Conservation (phyloP, 1,140 invertebrate genomes). For the Drosophila tropicalis region DNA sequence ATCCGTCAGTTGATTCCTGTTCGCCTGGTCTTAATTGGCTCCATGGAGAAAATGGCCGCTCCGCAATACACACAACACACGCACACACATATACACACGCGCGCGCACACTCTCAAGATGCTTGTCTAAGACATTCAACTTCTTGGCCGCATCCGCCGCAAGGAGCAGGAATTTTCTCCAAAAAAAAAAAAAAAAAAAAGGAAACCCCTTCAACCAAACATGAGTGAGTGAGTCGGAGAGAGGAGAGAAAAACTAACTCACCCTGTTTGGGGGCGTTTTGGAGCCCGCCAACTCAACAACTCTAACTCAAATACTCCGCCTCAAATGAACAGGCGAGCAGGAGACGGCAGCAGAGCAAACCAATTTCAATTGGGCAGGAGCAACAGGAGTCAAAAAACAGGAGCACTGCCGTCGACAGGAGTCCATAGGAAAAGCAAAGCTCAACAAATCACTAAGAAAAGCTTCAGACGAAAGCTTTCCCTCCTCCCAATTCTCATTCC, state of each 20-base stretch:
- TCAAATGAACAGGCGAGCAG: constrained; percentile 78
- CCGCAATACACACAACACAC: constrained; percentile 34
- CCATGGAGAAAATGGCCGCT: constrained; percentile 82
- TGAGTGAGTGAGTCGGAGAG: neutral
- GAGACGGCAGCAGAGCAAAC: constrained; percentile 20
- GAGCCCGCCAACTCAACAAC: constrained; percentile 73
- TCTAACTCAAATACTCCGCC: constrained; percentile 83
- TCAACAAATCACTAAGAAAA: neutral
- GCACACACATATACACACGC: constrained; percentile 25
- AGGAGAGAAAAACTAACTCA: constrained; percentile 17
- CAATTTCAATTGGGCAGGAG: constrained; percentile 12
- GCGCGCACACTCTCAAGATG: constrained; percentile 33
- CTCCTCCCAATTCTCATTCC: neutral
- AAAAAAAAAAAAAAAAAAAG: neutral
- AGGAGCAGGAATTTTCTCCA: constrained; percentile 39
- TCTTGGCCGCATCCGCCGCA: constrained; percentile 40
- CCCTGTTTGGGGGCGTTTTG: constrained; percentile 33
- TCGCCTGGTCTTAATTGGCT: constrained; percentile 79
- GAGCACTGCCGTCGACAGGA: constrained; percentile 71
- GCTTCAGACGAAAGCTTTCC: constrained; percentile 15
- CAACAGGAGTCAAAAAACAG: constrained; percentile 67
- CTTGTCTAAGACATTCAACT: constrained; percentile 55
- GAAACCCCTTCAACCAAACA: neutral
- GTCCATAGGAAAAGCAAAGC: constrained; percentile 7
- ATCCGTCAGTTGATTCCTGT: constrained; percentile 48